These are phyloP conservation scores for Ailurus styani DNA, from an alignment of 2,113 vertebrate species.

Conservation along the genomic window DNA sequence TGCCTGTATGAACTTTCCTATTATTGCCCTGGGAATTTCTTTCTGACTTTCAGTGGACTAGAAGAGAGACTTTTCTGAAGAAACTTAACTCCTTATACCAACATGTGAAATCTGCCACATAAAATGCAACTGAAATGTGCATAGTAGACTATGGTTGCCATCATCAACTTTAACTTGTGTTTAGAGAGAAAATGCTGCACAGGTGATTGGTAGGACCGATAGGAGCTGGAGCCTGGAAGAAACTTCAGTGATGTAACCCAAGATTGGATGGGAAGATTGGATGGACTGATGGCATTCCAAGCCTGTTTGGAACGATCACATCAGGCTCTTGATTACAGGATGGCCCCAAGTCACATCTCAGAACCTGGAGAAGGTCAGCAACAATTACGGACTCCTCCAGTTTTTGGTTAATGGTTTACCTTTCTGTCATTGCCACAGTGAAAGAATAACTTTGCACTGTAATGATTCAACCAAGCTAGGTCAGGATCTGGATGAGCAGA, in stretches of 20 bases:
- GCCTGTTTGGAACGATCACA: slow-evolving; percentile 71
- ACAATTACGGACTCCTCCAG: slow-evolving; percentile 57
- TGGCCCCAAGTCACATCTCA: slow-evolving; percentile 71
- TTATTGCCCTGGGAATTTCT: slow-evolving; percentile 33
- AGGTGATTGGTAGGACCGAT: background rate
- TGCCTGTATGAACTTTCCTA: slow-evolving; percentile 14
- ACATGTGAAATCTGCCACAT: background rate
- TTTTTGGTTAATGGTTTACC: slow-evolving; percentile 81
- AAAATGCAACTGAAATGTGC: background rate
- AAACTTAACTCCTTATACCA: slow-evolving; percentile 57
- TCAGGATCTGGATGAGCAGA: slow-evolving; percentile 48
- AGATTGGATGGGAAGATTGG: slow-evolving; percentile 50
- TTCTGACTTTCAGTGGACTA: slow-evolving; percentile 7
- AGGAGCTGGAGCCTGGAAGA: background rate
- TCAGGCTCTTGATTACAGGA: slow-evolving; percentile 71
- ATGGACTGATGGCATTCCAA: slow-evolving; percentile 56
- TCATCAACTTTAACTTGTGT: background rate
- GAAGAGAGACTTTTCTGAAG: slow-evolving; percentile 49
- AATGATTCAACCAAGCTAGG: slow-evolving; percentile 73
- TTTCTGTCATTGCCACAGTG: slow-evolving; percentile 71
- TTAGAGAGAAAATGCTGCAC: slow-evolving; percentile 21
- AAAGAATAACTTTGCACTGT: slow-evolving; percentile 77
- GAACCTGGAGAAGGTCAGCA: slow-evolving; percentile 73
- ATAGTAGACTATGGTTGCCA: background rate
- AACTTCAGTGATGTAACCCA: slow-evolving; percentile 43